These are phyloP conservation scores for Neoscelio sp. DNA, from an alignment of 2,888 invertebrate species.

Conservation along the genomic window DNA sequence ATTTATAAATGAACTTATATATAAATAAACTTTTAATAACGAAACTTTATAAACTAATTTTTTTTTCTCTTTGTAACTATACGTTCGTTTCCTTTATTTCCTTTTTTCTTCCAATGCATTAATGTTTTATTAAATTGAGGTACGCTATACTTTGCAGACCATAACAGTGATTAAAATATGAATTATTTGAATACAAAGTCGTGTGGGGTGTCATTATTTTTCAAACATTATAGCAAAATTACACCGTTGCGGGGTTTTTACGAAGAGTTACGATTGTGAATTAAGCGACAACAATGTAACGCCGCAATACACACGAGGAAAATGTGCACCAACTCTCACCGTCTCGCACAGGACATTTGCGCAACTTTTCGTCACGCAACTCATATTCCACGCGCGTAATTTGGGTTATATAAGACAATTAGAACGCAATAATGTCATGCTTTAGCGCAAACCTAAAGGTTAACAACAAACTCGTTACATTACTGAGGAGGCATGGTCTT, in stretches of 20 bases:
- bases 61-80: too few relatives aligned
- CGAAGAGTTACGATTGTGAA: slow-evolving; percentile 2
- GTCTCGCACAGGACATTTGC: slow-evolving; percentile 8
- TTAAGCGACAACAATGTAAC: slow-evolving; percentile 32
- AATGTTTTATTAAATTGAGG: slow-evolving; percentile 15
- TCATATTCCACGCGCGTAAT: slow-evolving; percentile 7
- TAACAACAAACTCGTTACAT: slow-evolving; percentile 13
- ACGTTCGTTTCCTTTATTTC: slow-evolving; percentile 4
- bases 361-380: slow-evolving; percentile 44
- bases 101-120: neutral
- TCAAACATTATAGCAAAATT: slow-evolving; percentile 28
- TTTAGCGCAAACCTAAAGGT: slow-evolving; percentile 19
- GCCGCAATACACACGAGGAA: slow-evolving; percentile 6
- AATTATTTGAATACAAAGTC: slow-evolving; percentile 27
- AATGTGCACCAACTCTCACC: slow-evolving; percentile 44
- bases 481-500: slow-evolving; percentile 9
- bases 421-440: slow-evolving; percentile 19
- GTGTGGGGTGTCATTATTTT: slow-evolving; percentile 19
- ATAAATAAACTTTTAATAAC: too few relatives aligned
- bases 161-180: neutral
- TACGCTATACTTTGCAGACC: neutral
- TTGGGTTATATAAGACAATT: slow-evolving; percentile 25
- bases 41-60: too few relatives aligned
- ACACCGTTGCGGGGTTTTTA: slow-evolving; percentile 20
- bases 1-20: too few relatives aligned